Evolutionary conservation across 2,797 vertebrate species (phyloP), one percentile per base, ranked within the genome.

Genomic region (Pseudomugil tenellus): DNA sequence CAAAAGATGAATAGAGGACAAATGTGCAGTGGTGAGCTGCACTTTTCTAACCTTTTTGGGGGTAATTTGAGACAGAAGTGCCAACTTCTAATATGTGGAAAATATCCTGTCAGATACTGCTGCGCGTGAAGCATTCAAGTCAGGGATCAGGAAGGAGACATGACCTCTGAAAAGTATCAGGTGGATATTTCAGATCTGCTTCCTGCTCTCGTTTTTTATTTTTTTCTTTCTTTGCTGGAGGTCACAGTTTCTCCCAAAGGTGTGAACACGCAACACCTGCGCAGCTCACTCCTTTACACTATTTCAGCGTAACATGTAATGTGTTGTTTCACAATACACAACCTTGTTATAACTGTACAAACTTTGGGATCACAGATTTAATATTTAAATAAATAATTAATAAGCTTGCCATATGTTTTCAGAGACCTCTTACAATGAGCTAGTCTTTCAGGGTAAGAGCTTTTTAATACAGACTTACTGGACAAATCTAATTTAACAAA

Each of bases 141-240:
- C 19, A 53, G 39, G 59, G 53, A 14, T n/a, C 4, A 10, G 1
- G 34, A 41, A 52, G 28, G 28, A 52, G 17, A 55, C 3, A 53
- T 61, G 34, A 70, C 43, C 56, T 65, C 28, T 59, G 29, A 43
- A 52, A n/a, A 34, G 14, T 21, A 12, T 37, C 26, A 55, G 21
- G 52, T 61, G 32, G 55, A 55, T 3, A 21, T 63, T 59, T 37
- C 9, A 23, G 39, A n/a, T 49, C 46, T 63, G 31, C 21, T n/a
- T 23, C 35, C 9, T 43, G 41, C 35, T 58, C 13, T 63, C 8
- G 8, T 19, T 16, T 52, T 53, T 31, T 21, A 34, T 21, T 9
- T 16, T 9, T 41, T 46, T 21, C 1, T 3, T 59, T 26, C 16
- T 37, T 37, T 19, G 25, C 6, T 6, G 37, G 9, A 59, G 39